Base-by-base conservation (phyloP, 2,797 vertebrate genomes). In the Gephyroberyx darwinii region DNA sequence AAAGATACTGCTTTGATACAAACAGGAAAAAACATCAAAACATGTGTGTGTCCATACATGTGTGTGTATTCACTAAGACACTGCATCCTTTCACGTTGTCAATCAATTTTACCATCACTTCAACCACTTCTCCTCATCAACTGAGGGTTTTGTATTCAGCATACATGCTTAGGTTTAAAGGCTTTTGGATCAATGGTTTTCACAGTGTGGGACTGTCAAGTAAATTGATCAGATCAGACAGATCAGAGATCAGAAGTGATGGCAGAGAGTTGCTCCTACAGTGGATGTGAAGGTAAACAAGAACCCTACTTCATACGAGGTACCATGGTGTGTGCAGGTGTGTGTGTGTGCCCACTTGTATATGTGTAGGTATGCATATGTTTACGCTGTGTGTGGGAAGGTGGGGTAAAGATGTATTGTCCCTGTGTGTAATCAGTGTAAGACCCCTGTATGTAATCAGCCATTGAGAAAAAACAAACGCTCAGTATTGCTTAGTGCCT, bases 71-170 rank as follows among this genome's bases (percentile, higher is more conserved):
- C 56, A 82, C 76, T 84, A 88, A 89, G 65, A 79, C 63, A 61
- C 43, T 0, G 45, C 43, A 43, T 68, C 60, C 79, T 88, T 88
- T 89, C 62, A 84, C 77, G 76, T 72, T 52, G 35, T 81, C 79
- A 77, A 56, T 76, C 65, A 70, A 59, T 75, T 55, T 74, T 81
- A 73, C 66, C 71, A 79, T 75, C 45, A 66, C 16, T 76, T 63
- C 20, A 75, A 51, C 65, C 55, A 52, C 22, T 39, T 77, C 43
- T 77, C 20, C 16, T 63, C 73, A 64, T 59, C 13, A 22, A 76
- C 70, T 61, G 64, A 57, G 26, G 55, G 33, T 56, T 73, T 74
- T 2, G 7, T 43, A 67, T 73, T 26, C 17, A 63, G 61, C 5
- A 33, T 39, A 35, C 30, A 69, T 62, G 65, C 52, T 35, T 8